Conservation (phyloP, 1,140 invertebrate genomes). For the Papilio machaon region DNA sequence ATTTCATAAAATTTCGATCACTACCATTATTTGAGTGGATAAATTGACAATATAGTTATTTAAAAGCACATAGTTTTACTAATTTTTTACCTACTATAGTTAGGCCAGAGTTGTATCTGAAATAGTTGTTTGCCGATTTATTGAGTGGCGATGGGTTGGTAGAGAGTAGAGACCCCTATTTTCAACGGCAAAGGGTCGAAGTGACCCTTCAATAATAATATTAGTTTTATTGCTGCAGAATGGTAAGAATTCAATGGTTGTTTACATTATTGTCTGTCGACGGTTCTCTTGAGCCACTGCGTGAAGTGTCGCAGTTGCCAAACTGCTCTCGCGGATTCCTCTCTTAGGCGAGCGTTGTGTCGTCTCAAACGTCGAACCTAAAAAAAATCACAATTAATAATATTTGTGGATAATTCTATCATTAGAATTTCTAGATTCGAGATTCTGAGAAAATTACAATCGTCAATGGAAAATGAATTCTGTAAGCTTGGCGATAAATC, state of each 20-base stretch:
- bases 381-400: neutral
- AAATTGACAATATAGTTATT: slow-evolving; percentile 6
- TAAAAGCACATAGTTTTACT: slow-evolving; percentile 2
- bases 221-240: neutral
- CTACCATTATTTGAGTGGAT: slow-evolving; percentile 24
- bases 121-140: neutral
- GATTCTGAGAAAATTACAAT: neutral
- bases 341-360: slow-evolving; percentile 93
- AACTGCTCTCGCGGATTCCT: slow-evolving; percentile 93
- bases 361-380: slow-evolving; percentile 89
- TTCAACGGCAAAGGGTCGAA: neutral
- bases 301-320: slow-evolving; percentile 95
- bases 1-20: slow-evolving; percentile 7
- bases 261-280: slow-evolving; percentile 85
- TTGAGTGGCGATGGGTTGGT: neutral
- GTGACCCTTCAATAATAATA: neutral
- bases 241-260: neutral
- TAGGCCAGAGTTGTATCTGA: neutral
- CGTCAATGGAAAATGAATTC: neutral
- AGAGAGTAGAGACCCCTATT: neutral
- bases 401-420: no score
- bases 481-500: neutral
- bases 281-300: slow-evolving; percentile 96
- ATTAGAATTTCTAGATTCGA: no score
- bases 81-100: neutral